These are phyloP conservation scores for Drosophila gaucha DNA, from an alignment of 2,888 invertebrate species.

Conservation along the genomic window DNA sequence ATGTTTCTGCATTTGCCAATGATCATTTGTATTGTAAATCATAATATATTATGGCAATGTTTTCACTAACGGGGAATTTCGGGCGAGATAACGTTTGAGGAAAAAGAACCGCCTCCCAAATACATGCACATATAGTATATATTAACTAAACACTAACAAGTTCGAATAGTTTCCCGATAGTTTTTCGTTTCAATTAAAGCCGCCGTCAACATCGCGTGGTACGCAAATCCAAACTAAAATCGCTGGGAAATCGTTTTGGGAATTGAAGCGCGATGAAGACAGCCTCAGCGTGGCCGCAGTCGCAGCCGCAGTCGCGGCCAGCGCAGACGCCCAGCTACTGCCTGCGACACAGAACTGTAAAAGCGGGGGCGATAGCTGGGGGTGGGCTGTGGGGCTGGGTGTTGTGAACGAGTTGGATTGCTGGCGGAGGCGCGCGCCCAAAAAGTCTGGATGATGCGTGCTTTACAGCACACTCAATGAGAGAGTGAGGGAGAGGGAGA, in stretches of 20 bases:
- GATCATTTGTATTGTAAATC: constrained; percentile 37
- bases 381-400: constrained; percentile 15
- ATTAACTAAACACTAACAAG: constrained; percentile 17
- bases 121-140: too few relatives aligned
- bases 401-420: constrained; percentile 9
- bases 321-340: constrained; percentile 47
- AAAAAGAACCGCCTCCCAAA: constrained; percentile 51
- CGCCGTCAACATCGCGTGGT: constrained; percentile 83
- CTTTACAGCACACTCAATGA: constrained; percentile 24
- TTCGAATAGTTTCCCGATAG: constrained; percentile 40
- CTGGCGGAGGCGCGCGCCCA: constrained; percentile 42
- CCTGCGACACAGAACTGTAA: constrained; percentile 40
- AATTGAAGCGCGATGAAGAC: constrained; percentile 78
- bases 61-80: constrained; percentile 16
- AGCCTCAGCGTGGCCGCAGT: constrained; percentile 48
- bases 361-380: constrained; percentile 29
- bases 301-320: constrained; percentile 30
- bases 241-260: constrained; percentile 82
- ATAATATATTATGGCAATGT: constrained; percentile 16
- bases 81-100: constrained; percentile 28
- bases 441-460: constrained; percentile 63
- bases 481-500: constrained; percentile 8
- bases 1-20: constrained; percentile 24
- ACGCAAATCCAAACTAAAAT: constrained; percentile 84
- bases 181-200: constrained; percentile 73